These are phyloP conservation scores for Gambusia affinis DNA, from an alignment of 2,113 vertebrate genomes.

Conservation along the genomic window DNA sequence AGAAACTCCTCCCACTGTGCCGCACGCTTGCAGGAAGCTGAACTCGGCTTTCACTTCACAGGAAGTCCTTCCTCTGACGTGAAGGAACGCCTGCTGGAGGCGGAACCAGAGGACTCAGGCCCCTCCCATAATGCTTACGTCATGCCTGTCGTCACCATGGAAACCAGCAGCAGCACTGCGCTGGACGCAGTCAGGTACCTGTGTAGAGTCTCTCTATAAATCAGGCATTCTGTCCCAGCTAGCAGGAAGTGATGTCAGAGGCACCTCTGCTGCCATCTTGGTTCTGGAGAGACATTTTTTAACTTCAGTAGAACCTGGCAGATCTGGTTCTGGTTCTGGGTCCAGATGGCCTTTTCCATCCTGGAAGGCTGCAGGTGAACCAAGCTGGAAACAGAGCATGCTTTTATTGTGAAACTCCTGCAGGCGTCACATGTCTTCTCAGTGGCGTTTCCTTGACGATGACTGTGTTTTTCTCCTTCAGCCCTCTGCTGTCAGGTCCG, in stretches of 20 bases:
- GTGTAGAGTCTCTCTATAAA: too few relatives aligned
- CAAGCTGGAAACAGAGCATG: background rate
- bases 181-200: constrained; percentile 64
- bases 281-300: background rate
- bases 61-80: constrained; percentile 23
- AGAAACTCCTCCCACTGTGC: background rate
- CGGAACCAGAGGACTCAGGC: constrained; percentile 66
- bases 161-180: constrained; percentile 34
- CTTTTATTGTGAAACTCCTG: too few relatives aligned
- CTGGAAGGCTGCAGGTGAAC: background rate
- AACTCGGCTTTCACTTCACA: background rate
- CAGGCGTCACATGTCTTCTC: background rate
- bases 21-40: background rate
- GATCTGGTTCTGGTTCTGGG: background rate
- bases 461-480: constrained; percentile 27
- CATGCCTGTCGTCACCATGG: constrained; percentile 77
- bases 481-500: constrained; percentile 17
- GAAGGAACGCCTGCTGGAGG: constrained; percentile 4
- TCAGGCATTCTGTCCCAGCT: too few relatives aligned
- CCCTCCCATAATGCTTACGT: constrained; percentile 81
- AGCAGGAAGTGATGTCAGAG: too few relatives aligned
- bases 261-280: background rate
- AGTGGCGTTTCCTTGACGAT: background rate
- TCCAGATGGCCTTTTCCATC: background rate
- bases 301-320: background rate